Conservation (phyloP, 2,113 vertebrate species). For the Rissa tridactyla region DNA sequence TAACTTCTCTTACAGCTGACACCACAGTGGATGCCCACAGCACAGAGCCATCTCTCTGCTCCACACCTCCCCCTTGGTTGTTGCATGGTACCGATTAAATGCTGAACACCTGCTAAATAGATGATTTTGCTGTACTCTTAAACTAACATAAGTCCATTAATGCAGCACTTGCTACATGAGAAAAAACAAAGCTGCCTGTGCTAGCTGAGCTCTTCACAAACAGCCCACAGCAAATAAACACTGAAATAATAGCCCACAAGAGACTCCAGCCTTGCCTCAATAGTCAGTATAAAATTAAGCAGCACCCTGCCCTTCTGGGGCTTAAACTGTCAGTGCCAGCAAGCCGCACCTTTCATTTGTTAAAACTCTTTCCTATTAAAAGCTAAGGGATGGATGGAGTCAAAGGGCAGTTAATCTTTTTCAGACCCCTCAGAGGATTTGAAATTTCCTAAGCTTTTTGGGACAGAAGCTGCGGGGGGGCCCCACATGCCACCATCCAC, state of each 20-base stretch:
- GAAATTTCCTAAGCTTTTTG: background rate
- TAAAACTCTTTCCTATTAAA: background rate
- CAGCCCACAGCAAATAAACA: conserved; percentile 33
- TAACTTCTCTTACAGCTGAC: background rate
- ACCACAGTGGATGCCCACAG: background rate
- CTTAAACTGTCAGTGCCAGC: background rate
- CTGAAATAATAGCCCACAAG: conserved; percentile 33
- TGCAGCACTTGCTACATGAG: background rate
- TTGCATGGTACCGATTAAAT: rapidly evolving
- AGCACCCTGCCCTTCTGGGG: background rate
- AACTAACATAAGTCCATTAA: background rate
- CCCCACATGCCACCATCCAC: background rate
- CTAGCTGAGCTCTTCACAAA: background rate
- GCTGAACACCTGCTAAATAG: background rate
- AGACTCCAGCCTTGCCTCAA: background rate
- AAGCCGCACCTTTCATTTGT: background rate
- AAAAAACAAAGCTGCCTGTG: background rate
- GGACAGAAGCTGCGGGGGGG: background rate
- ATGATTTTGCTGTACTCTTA: background rate
- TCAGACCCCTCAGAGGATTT: background rate
- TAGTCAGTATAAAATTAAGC: background rate
- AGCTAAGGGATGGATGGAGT: background rate
- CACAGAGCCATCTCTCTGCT: background rate
- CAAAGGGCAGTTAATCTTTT: background rate
- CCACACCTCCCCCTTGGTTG: background rate